Conservation (phyloP, 2,797 vertebrate species). For the Leuciscus waleckii region DNA sequence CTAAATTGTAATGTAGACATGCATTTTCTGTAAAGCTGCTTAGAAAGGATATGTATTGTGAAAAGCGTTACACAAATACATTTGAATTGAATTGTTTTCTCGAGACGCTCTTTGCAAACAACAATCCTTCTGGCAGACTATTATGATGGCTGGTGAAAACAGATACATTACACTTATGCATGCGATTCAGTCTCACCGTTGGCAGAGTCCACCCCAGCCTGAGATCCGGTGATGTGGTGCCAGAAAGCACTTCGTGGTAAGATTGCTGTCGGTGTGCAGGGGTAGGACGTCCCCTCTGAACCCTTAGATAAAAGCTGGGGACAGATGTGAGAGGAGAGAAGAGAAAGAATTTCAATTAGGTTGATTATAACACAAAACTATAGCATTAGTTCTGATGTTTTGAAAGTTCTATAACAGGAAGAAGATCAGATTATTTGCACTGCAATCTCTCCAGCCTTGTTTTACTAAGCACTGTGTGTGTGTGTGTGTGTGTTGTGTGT, state of each 20-base stretch:
- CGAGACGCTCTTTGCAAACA: too few relatives aligned
- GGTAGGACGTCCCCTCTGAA: slow-evolving; percentile 86
- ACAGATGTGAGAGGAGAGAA: background rate
- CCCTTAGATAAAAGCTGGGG: slow-evolving; percentile 87
- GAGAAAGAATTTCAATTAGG: slow-evolving; percentile 1
- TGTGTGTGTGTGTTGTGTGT: background rate
- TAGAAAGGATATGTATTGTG: too few relatives aligned
- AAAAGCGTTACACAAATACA: too few relatives aligned
- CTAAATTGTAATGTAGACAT: too few relatives aligned
- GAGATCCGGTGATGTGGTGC: slow-evolving; percentile 95
- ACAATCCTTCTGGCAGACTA: background rate
- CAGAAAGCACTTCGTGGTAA: slow-evolving; percentile 95
- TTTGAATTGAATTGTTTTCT: background rate
- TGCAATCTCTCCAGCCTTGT: background rate
- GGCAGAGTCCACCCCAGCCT: slow-evolving; percentile 80
- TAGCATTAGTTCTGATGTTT: background rate
- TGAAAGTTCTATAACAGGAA: background rate
- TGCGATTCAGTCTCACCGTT: slow-evolving; percentile 71
- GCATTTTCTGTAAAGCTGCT: too few relatives aligned
- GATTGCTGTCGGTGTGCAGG: slow-evolving; percentile 91
- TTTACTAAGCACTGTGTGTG: background rate
- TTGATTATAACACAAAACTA: background rate
- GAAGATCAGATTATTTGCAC: background rate
- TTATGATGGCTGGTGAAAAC: background rate
- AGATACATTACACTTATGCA: background rate